These are phyloP conservation scores for Anneissia japonica DNA, from an alignment of 35 echinoderm and acorn worm species.

Conservation along the genomic window DNA sequence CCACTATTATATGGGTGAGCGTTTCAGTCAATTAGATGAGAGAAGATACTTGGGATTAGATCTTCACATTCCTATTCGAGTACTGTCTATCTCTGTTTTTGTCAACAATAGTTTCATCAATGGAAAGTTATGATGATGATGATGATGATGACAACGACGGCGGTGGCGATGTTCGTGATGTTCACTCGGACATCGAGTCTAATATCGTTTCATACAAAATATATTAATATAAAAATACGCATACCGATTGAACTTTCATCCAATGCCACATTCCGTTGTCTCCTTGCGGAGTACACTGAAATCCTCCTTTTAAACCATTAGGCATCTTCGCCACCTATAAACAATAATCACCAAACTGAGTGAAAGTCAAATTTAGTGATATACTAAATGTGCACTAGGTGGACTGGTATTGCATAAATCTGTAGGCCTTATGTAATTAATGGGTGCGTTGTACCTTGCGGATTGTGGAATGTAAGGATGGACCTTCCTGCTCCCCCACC, in stretches of 20 bases:
- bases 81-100: background rate
- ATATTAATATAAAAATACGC: background rate
- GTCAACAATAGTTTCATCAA: background rate
- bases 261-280: slow-evolving; percentile 11
- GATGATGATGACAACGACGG: background rate
- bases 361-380: too few relatives aligned
- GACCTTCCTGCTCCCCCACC: too few relatives aligned
- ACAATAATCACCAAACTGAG: too few relatives aligned
- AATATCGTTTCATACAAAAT: background rate
- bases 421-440: too few relatives aligned
- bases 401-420: too few relatives aligned
- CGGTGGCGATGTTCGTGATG: background rate
- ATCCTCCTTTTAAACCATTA: background rate
- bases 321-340: slow-evolving; percentile 7
- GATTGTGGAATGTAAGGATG: too few relatives aligned
- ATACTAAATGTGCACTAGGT: too few relatives aligned
- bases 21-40: background rate
- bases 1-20: too few relatives aligned
- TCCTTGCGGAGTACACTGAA: slow-evolving; percentile 1
- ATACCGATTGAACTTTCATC: slow-evolving; percentile 15
- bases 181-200: background rate
- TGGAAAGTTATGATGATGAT: background rate
- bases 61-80: background rate
- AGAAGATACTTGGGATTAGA: background rate
- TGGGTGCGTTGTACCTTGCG: too few relatives aligned